Conservation (phyloP, 2,888 invertebrate genomes). For the Drosophila subquinaria region DNA sequence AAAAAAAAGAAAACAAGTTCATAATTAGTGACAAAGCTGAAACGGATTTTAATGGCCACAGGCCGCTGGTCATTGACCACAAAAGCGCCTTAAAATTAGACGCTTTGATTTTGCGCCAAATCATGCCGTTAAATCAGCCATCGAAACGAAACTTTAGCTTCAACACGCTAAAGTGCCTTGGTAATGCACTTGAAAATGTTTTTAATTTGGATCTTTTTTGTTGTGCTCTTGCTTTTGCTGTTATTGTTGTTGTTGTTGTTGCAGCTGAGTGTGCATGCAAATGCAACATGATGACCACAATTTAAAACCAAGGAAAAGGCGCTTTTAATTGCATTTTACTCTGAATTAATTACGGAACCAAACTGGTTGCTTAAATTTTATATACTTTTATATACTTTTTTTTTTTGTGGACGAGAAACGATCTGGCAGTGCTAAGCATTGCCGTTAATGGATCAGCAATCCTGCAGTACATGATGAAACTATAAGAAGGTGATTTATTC, state of each 20-base stretch:
- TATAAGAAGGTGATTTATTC: too few relatives aligned
- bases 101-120: constrained; percentile 69
- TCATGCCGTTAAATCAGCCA: constrained; percentile 76
- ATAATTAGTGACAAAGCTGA: constrained; percentile 55
- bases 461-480: too few relatives aligned
- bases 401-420: background rate
- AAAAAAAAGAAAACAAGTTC: constrained; percentile 22
- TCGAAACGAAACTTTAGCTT: constrained; percentile 55
- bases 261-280: constrained; percentile 45
- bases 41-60: constrained; percentile 21
- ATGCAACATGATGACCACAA: constrained; percentile 30
- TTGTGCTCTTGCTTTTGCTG: background rate
- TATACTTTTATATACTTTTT: background rate
- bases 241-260: background rate
- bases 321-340: constrained; percentile 24
- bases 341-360: constrained; percentile 52
- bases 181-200: constrained; percentile 54
- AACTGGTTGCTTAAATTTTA: constrained; percentile 21
- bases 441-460: too few relatives aligned
- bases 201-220: constrained; percentile 22
- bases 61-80: constrained; percentile 69
- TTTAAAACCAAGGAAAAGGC: constrained; percentile 40
- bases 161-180: constrained; percentile 47
- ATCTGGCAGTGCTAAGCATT: constrained; percentile 11
- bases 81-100: constrained; percentile 69